These are phyloP conservation scores for Lepidochrysops patricia DNA, from an alignment of 2,888 invertebrate genomes.

Conservation along the genomic window DNA sequence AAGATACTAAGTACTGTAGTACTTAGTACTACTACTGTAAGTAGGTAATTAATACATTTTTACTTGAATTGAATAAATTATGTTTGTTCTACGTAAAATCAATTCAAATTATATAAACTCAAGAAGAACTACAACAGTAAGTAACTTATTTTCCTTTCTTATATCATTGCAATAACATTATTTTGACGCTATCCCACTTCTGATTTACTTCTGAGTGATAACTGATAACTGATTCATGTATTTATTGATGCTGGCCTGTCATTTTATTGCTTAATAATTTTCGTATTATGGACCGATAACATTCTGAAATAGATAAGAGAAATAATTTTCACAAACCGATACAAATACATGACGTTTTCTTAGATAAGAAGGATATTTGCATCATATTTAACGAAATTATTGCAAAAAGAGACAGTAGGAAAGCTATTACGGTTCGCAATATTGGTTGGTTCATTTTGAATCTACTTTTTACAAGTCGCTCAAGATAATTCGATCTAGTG, in stretches of 20 bases:
- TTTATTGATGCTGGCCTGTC: neutral
- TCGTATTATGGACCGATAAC: constrained; percentile 2
- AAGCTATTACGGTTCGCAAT: neutral
- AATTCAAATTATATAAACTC: too few relatives aligned
- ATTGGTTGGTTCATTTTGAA: neutral
- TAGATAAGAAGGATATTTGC: neutral
- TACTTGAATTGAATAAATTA: too few relatives aligned
- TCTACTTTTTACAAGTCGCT: neutral
- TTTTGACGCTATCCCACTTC: neutral
- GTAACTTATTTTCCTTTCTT: neutral
- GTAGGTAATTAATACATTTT: neutral
- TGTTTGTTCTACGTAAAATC: too few relatives aligned
- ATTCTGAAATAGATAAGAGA: constrained; percentile 11
- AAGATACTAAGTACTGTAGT: too few relatives aligned
- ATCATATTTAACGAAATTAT: constrained; percentile 3
- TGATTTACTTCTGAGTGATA: neutral
- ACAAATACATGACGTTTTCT: constrained; percentile 6
- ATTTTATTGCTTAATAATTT: constrained; percentile 3
- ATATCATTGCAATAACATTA: neutral
- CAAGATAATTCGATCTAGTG: neutral
- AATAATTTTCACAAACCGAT: constrained; percentile 10
- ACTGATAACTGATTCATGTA: constrained; percentile 3
- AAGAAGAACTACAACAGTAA: neutral
- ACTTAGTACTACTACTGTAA: too few relatives aligned
- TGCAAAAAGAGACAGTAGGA: neutral